Conservation (phyloP, 1,140 invertebrate species). For the Mya arenaria region DNA sequence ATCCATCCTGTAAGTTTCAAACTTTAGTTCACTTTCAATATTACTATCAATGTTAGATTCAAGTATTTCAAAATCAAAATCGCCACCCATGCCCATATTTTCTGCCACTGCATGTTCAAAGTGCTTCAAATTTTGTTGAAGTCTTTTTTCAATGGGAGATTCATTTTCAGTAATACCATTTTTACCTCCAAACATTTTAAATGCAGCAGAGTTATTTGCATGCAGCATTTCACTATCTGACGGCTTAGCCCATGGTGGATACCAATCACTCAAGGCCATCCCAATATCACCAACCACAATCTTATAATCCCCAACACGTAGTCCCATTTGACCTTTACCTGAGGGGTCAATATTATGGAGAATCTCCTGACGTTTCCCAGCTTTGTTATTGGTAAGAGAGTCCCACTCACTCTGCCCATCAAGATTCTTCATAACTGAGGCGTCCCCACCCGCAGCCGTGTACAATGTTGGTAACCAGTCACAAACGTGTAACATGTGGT, state of each 20-base stretch:
- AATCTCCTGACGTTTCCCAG: conserved; percentile 86
- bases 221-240: conserved; percentile 52
- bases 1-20: neutral
- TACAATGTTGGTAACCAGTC: conserved; percentile 95
- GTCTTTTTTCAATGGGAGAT: neutral
- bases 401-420: conserved; percentile 92
- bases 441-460: conserved; percentile 81
- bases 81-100: conserved; percentile 22
- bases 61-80: neutral
- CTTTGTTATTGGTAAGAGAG: conserved; percentile 84
- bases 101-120: neutral
- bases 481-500: conserved; percentile 89
- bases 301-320: conserved; percentile 92
- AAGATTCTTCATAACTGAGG: conserved; percentile 81
- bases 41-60: neutral
- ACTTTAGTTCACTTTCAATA: neutral
- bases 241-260: conserved; percentile 64
- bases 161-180: neutral
- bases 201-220: conserved; percentile 18
- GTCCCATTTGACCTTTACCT: conserved; percentile 85
- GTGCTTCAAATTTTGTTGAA: neutral
- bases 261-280: conserved; percentile 72
- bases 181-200: neutral
- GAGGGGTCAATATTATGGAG: conserved; percentile 95
- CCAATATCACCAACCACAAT: conserved; percentile 87